Percentiles rank a stretch among this genome's conserved stretches.
phyloP scores from a whole-genome alignment of 2,113 vertebrate species.

The Misgurnus mizolepis region DNA sequence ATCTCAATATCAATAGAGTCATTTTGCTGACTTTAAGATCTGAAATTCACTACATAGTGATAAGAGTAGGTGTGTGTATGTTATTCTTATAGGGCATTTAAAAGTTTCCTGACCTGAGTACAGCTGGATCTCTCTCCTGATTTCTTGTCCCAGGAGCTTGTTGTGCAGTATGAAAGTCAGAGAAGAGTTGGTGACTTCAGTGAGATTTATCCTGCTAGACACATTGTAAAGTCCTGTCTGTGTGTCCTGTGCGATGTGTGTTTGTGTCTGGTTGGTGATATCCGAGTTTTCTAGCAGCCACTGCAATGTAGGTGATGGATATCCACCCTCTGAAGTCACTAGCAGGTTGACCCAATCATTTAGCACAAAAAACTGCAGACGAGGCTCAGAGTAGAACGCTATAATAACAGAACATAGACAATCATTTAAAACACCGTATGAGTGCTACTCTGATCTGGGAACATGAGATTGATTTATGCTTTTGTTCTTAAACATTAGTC shows the following conservation, averaged over 20 bases:
- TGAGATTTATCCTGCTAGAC: slow-evolving; percentile 47
- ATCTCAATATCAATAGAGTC: too few relatives aligned
- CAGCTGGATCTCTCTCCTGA: slow-evolving; percentile 53
- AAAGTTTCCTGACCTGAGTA: slow-evolving; percentile 43
- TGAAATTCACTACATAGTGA: too few relatives aligned
- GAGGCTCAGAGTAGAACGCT: slow-evolving; percentile 60
- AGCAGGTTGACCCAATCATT: slow-evolving; percentile 36
- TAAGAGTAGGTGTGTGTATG: neutral
- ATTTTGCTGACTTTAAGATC: too few relatives aligned
- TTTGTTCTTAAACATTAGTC: too few relatives aligned
- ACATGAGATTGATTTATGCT: too few relatives aligned
- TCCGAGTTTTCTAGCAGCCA: slow-evolving; percentile 53
- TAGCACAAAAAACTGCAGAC: slow-evolving; percentile 36
- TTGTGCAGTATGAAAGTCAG: slow-evolving; percentile 56
- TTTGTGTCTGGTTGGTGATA: slow-evolving; percentile 48
- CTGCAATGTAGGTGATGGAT: slow-evolving; percentile 51
- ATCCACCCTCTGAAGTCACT: slow-evolving; percentile 55
- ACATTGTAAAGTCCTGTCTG: slow-evolving; percentile 50
- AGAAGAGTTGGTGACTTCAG: slow-evolving; percentile 24
- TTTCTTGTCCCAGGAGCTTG: slow-evolving; percentile 49
- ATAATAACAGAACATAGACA: neutral
- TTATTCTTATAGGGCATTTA: neutral
- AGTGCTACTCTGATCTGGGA: neutral
- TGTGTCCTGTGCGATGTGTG: slow-evolving; percentile 26
- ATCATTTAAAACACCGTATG: neutral